These are phyloP conservation scores for Todus mexicanus DNA, from an alignment of 2,797 vertebrate genomes.

Conservation along the genomic window DNA sequence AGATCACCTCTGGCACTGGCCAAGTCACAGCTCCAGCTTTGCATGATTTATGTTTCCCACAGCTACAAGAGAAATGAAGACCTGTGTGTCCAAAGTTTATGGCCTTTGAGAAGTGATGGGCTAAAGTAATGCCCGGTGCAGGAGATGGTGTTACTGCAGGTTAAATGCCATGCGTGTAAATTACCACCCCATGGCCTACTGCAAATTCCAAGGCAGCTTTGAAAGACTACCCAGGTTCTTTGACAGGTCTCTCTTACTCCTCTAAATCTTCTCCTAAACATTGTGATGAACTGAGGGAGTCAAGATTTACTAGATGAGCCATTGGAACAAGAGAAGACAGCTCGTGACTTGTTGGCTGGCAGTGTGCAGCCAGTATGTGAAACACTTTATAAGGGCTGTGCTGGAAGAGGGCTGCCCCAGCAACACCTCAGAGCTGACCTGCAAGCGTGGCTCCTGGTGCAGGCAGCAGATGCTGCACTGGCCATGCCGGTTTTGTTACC, in stretches of 20 bases:
- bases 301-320: slow-evolving; percentile 11
- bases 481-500: background rate
- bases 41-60: slow-evolving; percentile 56
- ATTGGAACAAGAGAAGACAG: background rate
- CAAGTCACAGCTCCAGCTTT: slow-evolving; percentile 39
- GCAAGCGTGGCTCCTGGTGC: background rate
- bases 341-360: background rate
- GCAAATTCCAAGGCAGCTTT: slow-evolving; percentile 29
- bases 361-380: background rate
- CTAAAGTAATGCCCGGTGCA: slow-evolving; percentile 56
- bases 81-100: slow-evolving; percentile 41
- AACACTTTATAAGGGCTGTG: background rate
- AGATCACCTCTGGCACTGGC: slow-evolving; percentile 11
- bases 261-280: slow-evolving; percentile 56
- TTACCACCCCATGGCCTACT: background rate
- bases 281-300: slow-evolving; percentile 24
- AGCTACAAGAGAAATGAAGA: slow-evolving; percentile 58
- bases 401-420: background rate
- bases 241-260: slow-evolving; percentile 50
- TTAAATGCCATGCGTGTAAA: slow-evolving; percentile 63
- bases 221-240: slow-evolving; percentile 35
- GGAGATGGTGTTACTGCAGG: slow-evolving; percentile 36
- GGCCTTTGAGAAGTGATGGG: slow-evolving; percentile 59
- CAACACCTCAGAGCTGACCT: background rate
- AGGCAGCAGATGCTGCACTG: background rate